Evolutionary conservation across 2,797 vertebrate species (phyloP), one percentile per base, ranked within the genome.

Genomic region (Amblyraja radiata): DNA sequence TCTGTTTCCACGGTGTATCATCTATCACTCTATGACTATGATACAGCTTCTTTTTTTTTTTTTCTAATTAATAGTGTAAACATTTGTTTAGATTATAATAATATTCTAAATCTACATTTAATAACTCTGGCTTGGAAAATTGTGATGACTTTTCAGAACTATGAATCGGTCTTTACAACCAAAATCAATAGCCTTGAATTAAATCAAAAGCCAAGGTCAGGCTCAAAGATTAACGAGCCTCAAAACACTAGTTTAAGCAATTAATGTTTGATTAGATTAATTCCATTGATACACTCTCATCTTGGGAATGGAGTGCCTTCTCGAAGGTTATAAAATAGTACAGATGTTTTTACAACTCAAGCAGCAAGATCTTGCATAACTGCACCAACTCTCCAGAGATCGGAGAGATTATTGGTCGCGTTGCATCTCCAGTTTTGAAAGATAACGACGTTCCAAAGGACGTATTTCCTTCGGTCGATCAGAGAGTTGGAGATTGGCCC

Each of bases 391-490:
- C 36, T 25, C 25, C 68, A 91, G 88, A 91, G 88, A 91, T 91
- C 88, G 71, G 88, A 91, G 46, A 91, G 88, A 73, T 91, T 91
- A 91, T 91, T 71, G 68, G 74, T 91, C 23, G 39, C 21, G 8
- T 91, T 73, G 63, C 32, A 74, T 91, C 68, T 73, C 39, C 46
- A 73, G 88, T 71, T 73, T 91, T 39, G 73, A 91, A 91, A 91
- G 88, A 91, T 91, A 91, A 91, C 46, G 36, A 91, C 32, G 68
- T 71, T 91, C 88, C 65, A 91, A 91, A 74, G 65, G 68, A 91
- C 65, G 71, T 71, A 91, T 91, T 91, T 91, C 88, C 65, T 91
- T 91, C 23, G 88, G 68, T 91, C 18, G 88, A 73, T 91, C 88
- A 91, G 88, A 71, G 88, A 46, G 73, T 91, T 91, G 88, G 65